Evolutionary conservation across 2,888 invertebrate genomes (phyloP), one percentile per base, ranked within the genome.

Genomic region (Hemaris fuciformis): DNA sequence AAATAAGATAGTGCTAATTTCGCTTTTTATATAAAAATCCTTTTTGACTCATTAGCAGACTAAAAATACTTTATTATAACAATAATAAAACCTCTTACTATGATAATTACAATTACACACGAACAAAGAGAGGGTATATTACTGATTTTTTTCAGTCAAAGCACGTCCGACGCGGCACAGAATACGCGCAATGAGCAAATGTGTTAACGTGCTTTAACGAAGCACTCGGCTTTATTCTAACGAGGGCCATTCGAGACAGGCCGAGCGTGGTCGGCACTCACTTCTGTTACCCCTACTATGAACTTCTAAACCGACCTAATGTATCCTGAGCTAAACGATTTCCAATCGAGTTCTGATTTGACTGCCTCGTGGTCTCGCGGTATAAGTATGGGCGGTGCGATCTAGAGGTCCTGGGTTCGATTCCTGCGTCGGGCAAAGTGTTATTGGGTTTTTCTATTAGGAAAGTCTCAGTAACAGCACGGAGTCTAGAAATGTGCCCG

Each of bases 161-260:
- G 23, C 41, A 58, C 53, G 31, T 53, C 25, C 45, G n/a, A 20
- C 45, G 6, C 18, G 3, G 31, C 4, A 10, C 53, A 53, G 27
- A 53, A 53, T 31, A 53, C 53, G 58, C 58, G 25, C 41, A 42
- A 48, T 60, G 27, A 60, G 18, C 48, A 41, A 60, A 27, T 45
- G 25, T 60, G 42, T 27, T 53, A 53, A 53, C 53, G 53, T 53
- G 53, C 31, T 53, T 53, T 53, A 53, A 53, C 53, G 53, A 53
- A 53, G 18, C 53, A 53, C 53, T 57, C 41, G 53, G 27, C 31
- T 53, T 53, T 53, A 31, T 53, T 42, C 63, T 66, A 66, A 66
- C 66, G 66, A 66, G 59, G 58, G 57, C 60, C 27, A 66, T 66
- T 66, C 62, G 62, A 56, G 38, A 23, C 61, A 62, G 57, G 2